These are phyloP conservation scores for Nasonia oneida DNA, from an alignment of 2,888 invertebrate species.

Conservation along the genomic window DNA sequence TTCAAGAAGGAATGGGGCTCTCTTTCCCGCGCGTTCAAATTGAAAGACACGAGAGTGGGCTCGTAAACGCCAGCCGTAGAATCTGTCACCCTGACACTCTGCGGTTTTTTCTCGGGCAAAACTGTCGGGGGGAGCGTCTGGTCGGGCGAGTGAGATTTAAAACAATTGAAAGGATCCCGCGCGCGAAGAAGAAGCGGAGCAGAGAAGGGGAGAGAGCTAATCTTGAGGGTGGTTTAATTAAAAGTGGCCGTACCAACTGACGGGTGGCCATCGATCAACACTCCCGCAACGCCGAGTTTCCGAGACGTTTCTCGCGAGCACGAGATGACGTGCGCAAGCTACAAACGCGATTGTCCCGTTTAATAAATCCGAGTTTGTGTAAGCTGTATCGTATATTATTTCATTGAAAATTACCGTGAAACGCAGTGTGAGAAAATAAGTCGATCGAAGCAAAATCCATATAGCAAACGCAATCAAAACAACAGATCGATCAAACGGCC, in stretches of 20 bases:
- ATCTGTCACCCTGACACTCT: constrained; percentile 77
- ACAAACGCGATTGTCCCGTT: constrained; percentile 56
- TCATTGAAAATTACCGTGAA: not conserved
- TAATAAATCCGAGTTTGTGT: constrained; percentile 48
- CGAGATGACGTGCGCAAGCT: constrained; percentile 62
- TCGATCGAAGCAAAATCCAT: not conserved
- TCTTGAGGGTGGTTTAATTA: constrained; percentile 79
- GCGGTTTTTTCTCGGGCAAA: constrained; percentile 70
- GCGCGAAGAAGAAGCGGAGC: constrained; percentile 65
- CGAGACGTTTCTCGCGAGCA: constrained; percentile 17
- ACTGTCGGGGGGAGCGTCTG: constrained; percentile 67
- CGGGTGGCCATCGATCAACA: constrained; percentile 79
- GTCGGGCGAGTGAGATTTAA: constrained; percentile 76
- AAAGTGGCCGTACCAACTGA: constrained; percentile 79
- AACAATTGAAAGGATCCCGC: constrained; percentile 76
- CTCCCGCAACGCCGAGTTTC: constrained; percentile 65
- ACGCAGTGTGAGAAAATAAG: not conserved
- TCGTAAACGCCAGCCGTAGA: constrained; percentile 71
- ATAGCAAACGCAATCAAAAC: not conserved
- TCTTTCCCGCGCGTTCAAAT: constrained; percentile 2
- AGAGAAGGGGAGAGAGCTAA: constrained; percentile 74
- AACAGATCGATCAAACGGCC: constrained; percentile 4
- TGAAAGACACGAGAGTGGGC: constrained; percentile 20
- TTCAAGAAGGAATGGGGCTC: constrained; percentile 3
- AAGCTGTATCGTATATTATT: not conserved